A percentile compares a stretch with the other conserved stretches of the same genome.
These are phyloP conservation scores for Leucoptera coffeella DNA, from an alignment of 2,888 invertebrate genomes.

Conservation along the genomic window DNA sequence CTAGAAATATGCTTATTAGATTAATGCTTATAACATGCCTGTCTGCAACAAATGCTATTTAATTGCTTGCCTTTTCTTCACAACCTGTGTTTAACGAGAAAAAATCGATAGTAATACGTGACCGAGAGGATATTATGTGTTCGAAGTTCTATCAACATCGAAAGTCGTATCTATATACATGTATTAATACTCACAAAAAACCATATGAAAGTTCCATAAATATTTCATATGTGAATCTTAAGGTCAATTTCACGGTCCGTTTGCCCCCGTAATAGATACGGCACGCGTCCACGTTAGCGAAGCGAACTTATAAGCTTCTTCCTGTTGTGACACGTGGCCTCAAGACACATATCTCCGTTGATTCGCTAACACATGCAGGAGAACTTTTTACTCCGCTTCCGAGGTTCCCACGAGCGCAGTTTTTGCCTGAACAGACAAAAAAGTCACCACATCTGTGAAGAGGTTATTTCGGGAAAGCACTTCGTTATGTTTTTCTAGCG, in stretches of 20 bases:
- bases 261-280: conserved; percentile 23
- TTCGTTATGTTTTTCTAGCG: conserved; percentile 8
- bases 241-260: conserved; percentile 36
- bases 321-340: conserved; percentile 37
- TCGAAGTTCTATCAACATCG: no score
- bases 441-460: conserved; percentile 35
- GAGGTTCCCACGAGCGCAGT: conserved; percentile 36
- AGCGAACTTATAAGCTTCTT: conserved; percentile 19
- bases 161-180: no score
- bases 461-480: conserved; percentile 25
- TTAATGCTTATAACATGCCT: no score
- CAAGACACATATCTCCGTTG: conserved; percentile 4
- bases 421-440: conserved; percentile 16
- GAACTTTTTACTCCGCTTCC: conserved; percentile 13
- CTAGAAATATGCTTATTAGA: no score
- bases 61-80: no score
- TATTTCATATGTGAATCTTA: no score
- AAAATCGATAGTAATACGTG: background rate
- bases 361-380: conserved; percentile 30
- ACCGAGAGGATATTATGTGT: no score
- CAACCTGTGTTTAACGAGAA: background rate
- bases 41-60: no score
- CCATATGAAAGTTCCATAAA: no score
- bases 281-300: conserved; percentile 17
- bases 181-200: no score